Conservation (phyloP, 2,113 vertebrate species). For the Furnarius figulus region DNA sequence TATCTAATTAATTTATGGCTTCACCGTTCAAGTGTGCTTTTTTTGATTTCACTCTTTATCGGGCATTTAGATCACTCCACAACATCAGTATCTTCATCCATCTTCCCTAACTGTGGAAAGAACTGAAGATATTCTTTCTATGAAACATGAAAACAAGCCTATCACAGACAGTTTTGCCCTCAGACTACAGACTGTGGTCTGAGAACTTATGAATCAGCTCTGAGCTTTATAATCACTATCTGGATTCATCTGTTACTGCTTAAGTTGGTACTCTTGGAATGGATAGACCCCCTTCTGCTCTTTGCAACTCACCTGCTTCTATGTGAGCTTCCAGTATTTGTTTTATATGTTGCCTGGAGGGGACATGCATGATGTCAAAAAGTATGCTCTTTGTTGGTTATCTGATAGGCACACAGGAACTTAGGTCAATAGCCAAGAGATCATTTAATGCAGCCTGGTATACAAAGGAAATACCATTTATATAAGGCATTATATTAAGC, state of each 20-base stretch:
- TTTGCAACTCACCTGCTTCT: constrained; percentile 22
- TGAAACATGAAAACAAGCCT: background rate
- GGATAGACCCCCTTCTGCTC: background rate
- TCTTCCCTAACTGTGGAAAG: background rate
- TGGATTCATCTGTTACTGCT: constrained; percentile 2
- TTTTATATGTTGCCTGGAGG: background rate
- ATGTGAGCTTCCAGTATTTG: background rate
- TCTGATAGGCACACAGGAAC: background rate
- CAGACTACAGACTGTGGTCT: background rate
- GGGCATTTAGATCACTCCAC: background rate
- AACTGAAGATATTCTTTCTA: background rate
- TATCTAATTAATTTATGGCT: background rate
- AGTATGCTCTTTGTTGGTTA: background rate
- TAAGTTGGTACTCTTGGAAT: background rate
- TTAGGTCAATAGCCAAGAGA: background rate
- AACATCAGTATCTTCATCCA: background rate
- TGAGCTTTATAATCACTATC: background rate
- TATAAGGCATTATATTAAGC: background rate
- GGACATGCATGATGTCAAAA: background rate
- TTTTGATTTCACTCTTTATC: background rate
- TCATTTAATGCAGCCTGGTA: constrained; percentile 2
- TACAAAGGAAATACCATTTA: constrained; percentile 33
- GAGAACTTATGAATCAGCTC: background rate
- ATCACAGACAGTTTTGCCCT: background rate
- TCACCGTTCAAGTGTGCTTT: background rate